A percentile compares a stretch with the other conserved stretches of the same genome.
Evolutionary conservation across 2,888 invertebrate genomes (phyloP).

Genomic region (Drosophila recens): DNA sequence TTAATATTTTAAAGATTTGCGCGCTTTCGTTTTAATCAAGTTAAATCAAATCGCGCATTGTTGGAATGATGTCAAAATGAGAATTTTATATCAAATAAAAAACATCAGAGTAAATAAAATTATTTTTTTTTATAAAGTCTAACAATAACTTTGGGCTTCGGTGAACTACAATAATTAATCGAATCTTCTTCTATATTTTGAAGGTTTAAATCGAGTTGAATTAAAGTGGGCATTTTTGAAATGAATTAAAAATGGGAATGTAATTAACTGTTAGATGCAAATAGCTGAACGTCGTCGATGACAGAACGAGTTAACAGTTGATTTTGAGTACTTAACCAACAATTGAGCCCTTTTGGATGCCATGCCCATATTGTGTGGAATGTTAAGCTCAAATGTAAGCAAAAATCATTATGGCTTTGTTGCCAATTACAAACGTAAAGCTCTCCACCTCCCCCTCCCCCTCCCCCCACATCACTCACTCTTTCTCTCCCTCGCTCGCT

Average conservation of each 20-base stretch:
- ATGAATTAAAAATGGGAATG: neutral
- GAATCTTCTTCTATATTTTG: neutral
- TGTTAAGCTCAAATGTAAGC: slow-evolving; percentile 63
- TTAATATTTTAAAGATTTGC: too few relatives aligned
- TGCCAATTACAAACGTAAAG: slow-evolving; percentile 58
- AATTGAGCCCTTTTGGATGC: slow-evolving; percentile 32
- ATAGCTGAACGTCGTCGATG: neutral
- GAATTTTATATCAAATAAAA: too few relatives aligned
- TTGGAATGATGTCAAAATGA: too few relatives aligned
- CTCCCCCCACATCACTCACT: neutral
- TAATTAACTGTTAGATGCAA: slow-evolving; percentile 9
- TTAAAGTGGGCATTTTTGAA: neutral
- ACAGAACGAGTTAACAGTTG: slow-evolving; percentile 29
- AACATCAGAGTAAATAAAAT: too few relatives aligned
- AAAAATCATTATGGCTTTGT: slow-evolving; percentile 65
- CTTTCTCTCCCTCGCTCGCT: neutral
- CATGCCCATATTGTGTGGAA: slow-evolving; percentile 34
- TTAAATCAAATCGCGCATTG: too few relatives aligned
- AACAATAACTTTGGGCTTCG: too few relatives aligned
- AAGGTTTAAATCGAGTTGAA: slow-evolving; percentile 9
- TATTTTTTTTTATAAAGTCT: too few relatives aligned
- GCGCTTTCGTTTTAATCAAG: too few relatives aligned
- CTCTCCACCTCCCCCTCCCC: neutral
- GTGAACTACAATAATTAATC: too few relatives aligned
- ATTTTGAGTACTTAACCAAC: slow-evolving; percentile 51